Evolutionary conservation across 2,797 vertebrate species (phyloP).

Genomic region (Percopsis omiscomaycus): DNA sequence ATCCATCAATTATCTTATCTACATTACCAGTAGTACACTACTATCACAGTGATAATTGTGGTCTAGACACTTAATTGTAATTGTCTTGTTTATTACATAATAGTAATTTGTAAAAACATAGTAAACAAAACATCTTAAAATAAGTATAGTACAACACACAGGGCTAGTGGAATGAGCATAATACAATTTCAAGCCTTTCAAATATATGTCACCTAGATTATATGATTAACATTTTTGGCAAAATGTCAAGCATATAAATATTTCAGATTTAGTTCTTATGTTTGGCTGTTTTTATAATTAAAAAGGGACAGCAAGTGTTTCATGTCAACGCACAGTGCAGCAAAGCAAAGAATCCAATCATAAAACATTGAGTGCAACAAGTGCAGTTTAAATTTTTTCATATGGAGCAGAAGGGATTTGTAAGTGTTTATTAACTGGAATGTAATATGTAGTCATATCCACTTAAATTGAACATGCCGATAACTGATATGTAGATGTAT

Average conservation of each 20-base stretch:
- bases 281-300: neutral
- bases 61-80: neutral
- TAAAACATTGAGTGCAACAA: neutral
- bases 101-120: neutral
- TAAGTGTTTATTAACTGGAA: neutral
- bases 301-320: neutral
- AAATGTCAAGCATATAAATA: neutral
- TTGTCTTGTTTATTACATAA: neutral
- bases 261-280: neutral
- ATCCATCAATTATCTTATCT: neutral
- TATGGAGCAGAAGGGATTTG: neutral
- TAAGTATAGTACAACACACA: neutral
- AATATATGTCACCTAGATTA: neutral
- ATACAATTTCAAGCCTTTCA: neutral
- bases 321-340: neutral
- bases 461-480: neutral
- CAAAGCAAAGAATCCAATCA: neutral
- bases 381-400: neutral
- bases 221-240: neutral
- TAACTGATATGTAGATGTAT: no score
- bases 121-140: neutral
- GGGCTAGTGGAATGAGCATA: neutral
- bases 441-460: neutral
- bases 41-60: neutral
- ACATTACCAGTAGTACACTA: neutral